Conservation (phyloP, 2,797 vertebrate genomes). For the Falco rusticolus region DNA sequence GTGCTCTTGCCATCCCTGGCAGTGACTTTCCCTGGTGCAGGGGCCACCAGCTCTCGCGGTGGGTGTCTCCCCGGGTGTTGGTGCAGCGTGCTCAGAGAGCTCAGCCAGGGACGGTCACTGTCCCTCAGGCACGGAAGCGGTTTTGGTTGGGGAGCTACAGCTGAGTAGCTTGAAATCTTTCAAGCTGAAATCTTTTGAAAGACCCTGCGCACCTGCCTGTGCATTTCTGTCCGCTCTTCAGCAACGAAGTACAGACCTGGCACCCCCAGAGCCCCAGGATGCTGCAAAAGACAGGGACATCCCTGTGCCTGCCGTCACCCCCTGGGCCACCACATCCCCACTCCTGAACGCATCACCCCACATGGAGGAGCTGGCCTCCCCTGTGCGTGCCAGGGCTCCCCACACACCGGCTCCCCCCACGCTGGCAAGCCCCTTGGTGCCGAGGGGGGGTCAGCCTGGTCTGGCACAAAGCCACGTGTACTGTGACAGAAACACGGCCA, state of each 20-base stretch:
- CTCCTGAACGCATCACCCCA: accelerated
- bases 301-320: not conserved
- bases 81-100: not conserved
- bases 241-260: not conserved
- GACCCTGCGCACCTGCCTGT: no score
- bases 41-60: not conserved
- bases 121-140: accelerated
- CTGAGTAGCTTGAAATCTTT: not conserved
- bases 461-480: accelerated
- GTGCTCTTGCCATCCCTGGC: not conserved
- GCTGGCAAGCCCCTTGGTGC: accelerated
- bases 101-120: no score
- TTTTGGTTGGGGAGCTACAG: not conserved
- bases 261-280: not conserved
- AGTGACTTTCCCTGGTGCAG: not conserved
- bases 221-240: not conserved
- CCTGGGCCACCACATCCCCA: accelerated
- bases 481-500: accelerated
- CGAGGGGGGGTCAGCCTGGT: not conserved
- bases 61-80: not conserved
- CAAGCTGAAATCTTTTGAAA: not conserved
- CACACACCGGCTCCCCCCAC: no score
- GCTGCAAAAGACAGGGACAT: not conserved
- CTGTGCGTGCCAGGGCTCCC: not conserved
- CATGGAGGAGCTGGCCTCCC: not conserved